A percentile compares a stretch with the other conserved stretches of the same genome.
These are phyloP conservation scores for Glossophaga mutica DNA, from an alignment of 2,797 vertebrate species.

Conservation along the genomic window DNA sequence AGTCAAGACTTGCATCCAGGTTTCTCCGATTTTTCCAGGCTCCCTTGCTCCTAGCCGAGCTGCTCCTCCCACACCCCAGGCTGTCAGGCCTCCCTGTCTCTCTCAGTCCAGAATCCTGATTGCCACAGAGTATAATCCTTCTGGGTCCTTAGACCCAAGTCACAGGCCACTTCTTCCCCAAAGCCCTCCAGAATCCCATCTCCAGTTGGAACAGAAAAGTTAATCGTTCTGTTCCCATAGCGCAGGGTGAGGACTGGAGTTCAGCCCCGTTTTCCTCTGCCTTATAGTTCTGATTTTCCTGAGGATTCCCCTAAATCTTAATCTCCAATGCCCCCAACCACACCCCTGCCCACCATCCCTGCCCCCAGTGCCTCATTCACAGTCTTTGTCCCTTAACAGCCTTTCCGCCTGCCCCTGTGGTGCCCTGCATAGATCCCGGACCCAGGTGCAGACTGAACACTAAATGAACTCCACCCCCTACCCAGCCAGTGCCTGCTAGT, in stretches of 20 bases:
- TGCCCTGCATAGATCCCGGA: neutral
- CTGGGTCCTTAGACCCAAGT: neutral
- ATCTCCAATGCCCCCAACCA: neutral
- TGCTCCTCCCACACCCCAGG: rapidly evolving
- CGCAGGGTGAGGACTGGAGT: neutral
- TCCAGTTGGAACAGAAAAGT: neutral
- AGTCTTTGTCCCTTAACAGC: neutral
- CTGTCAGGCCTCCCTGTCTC: neutral
- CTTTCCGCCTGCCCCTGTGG: neutral
- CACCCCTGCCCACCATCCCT: too few species aligned
- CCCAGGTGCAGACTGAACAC: rapidly evolving
- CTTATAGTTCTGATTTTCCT: neutral
- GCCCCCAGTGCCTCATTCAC: neutral
- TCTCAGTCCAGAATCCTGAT: rapidly evolving
- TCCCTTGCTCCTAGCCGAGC: neutral
- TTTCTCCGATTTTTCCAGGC: neutral
- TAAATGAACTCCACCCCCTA: neutral
- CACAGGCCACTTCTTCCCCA: neutral
- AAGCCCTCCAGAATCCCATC: neutral
- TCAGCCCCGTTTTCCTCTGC: neutral
- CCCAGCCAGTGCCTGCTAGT: too few species aligned
- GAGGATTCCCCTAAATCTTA: neutral
- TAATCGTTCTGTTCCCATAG: neutral
- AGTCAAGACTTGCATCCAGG: neutral
- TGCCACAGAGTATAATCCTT: neutral